Conservation (phyloP, 2,113 vertebrate genomes). For the Axis porcinus region DNA sequence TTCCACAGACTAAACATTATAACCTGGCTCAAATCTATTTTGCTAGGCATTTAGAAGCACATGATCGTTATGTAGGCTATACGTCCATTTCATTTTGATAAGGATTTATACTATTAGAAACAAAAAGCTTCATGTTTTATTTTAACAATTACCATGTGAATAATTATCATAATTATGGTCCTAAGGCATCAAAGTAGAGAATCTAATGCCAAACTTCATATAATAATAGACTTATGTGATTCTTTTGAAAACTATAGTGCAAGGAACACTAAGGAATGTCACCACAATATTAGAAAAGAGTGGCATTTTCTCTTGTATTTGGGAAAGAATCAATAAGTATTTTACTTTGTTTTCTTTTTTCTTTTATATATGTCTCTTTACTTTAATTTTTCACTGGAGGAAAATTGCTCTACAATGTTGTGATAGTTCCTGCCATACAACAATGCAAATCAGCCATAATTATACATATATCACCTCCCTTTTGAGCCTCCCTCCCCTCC, state of each 20-base stretch:
- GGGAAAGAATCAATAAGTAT: background rate
- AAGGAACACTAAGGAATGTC: background rate
- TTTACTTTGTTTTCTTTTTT: background rate
- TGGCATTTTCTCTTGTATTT: background rate
- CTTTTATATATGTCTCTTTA: background rate
- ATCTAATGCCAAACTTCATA: background rate
- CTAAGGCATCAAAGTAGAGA: background rate
- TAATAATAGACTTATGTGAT: background rate
- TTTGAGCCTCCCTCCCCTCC: background rate
- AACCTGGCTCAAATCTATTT: background rate
- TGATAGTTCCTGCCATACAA: background rate
- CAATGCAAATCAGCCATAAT: background rate
- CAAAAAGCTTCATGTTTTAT: background rate
- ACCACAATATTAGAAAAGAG: background rate
- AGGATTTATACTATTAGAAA: background rate
- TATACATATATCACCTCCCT: background rate
- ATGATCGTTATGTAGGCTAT: background rate
- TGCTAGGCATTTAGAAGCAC: background rate
- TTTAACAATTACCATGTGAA: background rate
- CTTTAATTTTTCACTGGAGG: background rate
- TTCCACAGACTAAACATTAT: background rate
- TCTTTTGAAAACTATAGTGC: background rate
- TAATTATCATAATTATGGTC: background rate
- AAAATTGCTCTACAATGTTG: background rate
- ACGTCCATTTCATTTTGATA: background rate